Percentiles rank a stretch among this genome's conserved stretches.
Evolutionary conservation across 2,113 vertebrate species (phyloP).

Genomic region (Micronycteris hirsuta): DNA sequence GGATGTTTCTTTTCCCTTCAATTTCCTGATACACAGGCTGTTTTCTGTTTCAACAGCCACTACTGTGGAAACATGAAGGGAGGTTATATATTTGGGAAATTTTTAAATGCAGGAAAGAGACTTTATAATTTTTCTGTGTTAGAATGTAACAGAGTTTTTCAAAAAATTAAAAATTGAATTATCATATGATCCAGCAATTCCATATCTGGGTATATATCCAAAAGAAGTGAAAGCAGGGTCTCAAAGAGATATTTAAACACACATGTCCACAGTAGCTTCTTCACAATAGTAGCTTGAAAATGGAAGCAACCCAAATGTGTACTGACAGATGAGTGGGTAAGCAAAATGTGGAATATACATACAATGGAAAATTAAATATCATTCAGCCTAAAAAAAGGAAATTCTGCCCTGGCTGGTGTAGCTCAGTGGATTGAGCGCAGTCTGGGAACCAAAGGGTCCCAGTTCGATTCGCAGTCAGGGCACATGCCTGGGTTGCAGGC

Average conservation of each 20-base stretch:
- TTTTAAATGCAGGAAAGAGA: background rate
- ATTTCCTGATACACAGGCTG: background rate
- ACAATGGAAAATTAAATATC: background rate
- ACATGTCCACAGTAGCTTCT: background rate
- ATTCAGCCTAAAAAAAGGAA: background rate
- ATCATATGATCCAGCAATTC: background rate
- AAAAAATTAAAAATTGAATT: background rate
- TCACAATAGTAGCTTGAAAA: background rate
- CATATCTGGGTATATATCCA: background rate
- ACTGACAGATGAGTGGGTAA: background rate
- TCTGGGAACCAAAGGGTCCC: too few species aligned
- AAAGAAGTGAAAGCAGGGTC: background rate
- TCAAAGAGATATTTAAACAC: background rate
- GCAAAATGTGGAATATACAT: background rate
- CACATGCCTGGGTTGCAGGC: too few species aligned
- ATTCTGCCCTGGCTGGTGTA: too few species aligned
- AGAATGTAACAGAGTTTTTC: background rate
- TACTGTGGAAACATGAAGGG: background rate
- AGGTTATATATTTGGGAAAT: background rate
- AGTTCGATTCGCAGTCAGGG: too few species aligned
- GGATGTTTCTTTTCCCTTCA: background rate
- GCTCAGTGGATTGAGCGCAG: too few species aligned
- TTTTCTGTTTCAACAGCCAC: background rate
- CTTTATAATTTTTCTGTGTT: background rate
- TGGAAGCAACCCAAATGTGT: background rate